These are phyloP conservation scores for Ypsolopha scabrella DNA, from an alignment of 2,888 invertebrate species.

Conservation along the genomic window DNA sequence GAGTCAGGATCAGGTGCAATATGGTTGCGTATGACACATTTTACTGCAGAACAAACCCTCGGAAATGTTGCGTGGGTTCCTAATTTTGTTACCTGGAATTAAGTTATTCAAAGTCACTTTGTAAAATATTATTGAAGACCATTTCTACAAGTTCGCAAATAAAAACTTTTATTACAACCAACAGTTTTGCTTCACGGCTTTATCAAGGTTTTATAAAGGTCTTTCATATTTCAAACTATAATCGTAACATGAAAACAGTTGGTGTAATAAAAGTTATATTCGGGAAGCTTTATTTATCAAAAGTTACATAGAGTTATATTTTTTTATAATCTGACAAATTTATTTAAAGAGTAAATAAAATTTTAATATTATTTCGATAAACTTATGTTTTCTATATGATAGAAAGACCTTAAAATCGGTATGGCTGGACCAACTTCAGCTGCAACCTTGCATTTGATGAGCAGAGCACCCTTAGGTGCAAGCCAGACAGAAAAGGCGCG, in stretches of 20 bases:
- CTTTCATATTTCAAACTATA: no score
- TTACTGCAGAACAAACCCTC: background rate
- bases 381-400: background rate
- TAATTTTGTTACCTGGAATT: no score
- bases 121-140: no score
- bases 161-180: no score
- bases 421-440: constrained; percentile 8
- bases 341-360: background rate
- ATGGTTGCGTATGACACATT: constrained; percentile 15
- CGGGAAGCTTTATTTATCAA: background rate
- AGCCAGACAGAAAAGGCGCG: no score
- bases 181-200: no score
- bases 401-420: background rate
- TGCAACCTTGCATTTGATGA: constrained; percentile 23
- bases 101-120: no score
- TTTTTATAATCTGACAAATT: background rate
- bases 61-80: background rate
- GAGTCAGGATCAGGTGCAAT: constrained; percentile 49
- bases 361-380: background rate
- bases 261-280: no score
- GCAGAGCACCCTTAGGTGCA: no score
- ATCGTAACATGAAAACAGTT: no score
- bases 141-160: no score
- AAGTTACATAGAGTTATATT: background rate
- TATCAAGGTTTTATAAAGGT: no score